These are phyloP conservation scores for Anolis carolinensis DNA, from an alignment of 2,113 vertebrate species.

Conservation along the genomic window DNA sequence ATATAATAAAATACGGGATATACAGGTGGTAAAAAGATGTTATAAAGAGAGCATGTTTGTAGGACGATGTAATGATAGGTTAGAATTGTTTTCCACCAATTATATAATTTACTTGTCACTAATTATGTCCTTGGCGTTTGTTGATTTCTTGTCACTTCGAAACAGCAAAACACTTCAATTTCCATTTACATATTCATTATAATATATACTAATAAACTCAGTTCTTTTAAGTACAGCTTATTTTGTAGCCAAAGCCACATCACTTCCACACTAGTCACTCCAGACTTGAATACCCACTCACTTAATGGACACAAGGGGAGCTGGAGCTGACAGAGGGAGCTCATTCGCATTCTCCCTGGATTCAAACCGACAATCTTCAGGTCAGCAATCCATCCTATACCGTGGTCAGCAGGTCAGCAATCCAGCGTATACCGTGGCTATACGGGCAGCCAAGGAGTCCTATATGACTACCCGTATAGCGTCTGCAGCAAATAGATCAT, in stretches of 20 bases:
- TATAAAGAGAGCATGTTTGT: background rate
- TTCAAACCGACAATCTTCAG: background rate
- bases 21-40: background rate
- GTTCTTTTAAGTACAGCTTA: background rate
- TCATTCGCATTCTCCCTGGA: too few species aligned
- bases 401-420: too few species aligned
- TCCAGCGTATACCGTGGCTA: too few species aligned
- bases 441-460: too few species aligned
- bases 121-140: background rate
- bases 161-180: background rate
- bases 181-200: background rate
- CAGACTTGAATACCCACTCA: too few species aligned
- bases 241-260: background rate
- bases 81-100: background rate
- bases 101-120: background rate
- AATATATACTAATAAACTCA: background rate
- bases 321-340: too few species aligned
- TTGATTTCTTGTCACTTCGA: conserved; percentile 14
- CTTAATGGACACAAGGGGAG: too few species aligned
- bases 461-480: too few species aligned
- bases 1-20: background rate
- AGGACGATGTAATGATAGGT: background rate
- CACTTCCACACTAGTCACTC: too few species aligned
- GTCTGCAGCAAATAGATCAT: too few species aligned
- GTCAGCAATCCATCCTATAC: too few species aligned